Percentiles rank a stretch among this genome's conserved stretches.
phyloP scores from a whole-genome alignment of 2,888 invertebrate species.

The Cistogaster globosa region DNA sequence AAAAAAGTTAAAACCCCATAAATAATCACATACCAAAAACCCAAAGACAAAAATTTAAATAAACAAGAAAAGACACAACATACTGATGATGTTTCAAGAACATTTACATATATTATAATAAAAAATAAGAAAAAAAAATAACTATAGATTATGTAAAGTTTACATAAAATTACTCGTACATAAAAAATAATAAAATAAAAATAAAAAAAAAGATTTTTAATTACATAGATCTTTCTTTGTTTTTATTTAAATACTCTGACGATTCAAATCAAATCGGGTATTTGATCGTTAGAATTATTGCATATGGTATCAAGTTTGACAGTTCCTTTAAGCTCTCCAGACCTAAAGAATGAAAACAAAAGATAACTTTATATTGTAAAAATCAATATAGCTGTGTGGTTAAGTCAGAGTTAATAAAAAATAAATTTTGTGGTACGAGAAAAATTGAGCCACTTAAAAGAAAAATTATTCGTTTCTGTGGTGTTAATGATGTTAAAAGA shows the following conservation, averaged over 20 bases:
- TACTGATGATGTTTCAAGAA: constrained; percentile 42
- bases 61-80: constrained; percentile 15
- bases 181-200: constrained; percentile 61
- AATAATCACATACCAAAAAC: constrained; percentile 51
- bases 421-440: too few relatives aligned
- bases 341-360: constrained; percentile 35
- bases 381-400: too few relatives aligned
- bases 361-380: not conserved
- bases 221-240: constrained; percentile 24
- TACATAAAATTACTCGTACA: constrained; percentile 65
- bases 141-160: constrained; percentile 73
- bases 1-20: not conserved
- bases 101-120: constrained; percentile 44
- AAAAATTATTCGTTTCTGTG: too few relatives aligned
- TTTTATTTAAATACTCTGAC: not conserved
- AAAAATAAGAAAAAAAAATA: constrained; percentile 69
- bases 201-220: constrained; percentile 51
- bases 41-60: constrained; percentile 61
- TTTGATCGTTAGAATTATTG: constrained; percentile 65
- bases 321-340: constrained; percentile 61
- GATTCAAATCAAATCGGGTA: constrained; percentile 77
- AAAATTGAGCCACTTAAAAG: too few relatives aligned
- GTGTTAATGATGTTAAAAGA: too few relatives aligned
- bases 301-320: constrained; percentile 77
- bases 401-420: too few relatives aligned